phyloP scores from a whole-genome alignment of 92 coral and sea anemone species.

The Heteractis magnifica region DNA sequence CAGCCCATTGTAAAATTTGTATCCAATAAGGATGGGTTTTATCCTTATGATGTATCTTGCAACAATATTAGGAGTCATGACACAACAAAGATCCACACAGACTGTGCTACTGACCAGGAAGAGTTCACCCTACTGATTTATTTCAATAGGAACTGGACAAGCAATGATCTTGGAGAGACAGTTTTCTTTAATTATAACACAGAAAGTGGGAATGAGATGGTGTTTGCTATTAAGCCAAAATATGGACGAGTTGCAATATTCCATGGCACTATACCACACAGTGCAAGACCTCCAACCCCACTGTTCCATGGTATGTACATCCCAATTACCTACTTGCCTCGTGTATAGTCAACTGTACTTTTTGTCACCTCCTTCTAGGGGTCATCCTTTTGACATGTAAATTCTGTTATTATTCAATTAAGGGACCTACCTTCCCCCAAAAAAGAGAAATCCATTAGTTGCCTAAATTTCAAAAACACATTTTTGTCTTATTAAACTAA shows the following conservation, averaged over 20 bases:
- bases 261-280: slow-evolving; percentile 82
- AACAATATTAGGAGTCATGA: slow-evolving; percentile 71
- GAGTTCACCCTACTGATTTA: slow-evolving; percentile 76
- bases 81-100: slow-evolving; percentile 66
- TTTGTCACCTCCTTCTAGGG: too few species aligned
- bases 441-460: background rate
- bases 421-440: background rate
- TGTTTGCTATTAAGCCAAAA: slow-evolving; percentile 80
- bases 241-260: slow-evolving; percentile 78
- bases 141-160: slow-evolving; percentile 82
- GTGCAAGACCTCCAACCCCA: slow-evolving; percentile 78
- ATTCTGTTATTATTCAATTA: background rate
- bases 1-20: slow-evolving; percentile 45
- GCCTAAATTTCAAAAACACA: background rate
- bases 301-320: slow-evolving; percentile 50
- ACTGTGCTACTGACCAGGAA: slow-evolving; percentile 50
- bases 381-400: too few species aligned
- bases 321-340: background rate
- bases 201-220: slow-evolving; percentile 55
- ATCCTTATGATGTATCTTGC: slow-evolving; percentile 81
- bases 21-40: slow-evolving; percentile 56
- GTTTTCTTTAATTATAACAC: slow-evolving; percentile 50
- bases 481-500: background rate
- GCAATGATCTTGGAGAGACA: slow-evolving; percentile 79
- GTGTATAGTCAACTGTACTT: too few species aligned